Percentiles rank a stretch among this genome's conserved stretches.
phyloP scores from a whole-genome alignment of 1,140 invertebrate genomes.

The Megathymus violae region DNA sequence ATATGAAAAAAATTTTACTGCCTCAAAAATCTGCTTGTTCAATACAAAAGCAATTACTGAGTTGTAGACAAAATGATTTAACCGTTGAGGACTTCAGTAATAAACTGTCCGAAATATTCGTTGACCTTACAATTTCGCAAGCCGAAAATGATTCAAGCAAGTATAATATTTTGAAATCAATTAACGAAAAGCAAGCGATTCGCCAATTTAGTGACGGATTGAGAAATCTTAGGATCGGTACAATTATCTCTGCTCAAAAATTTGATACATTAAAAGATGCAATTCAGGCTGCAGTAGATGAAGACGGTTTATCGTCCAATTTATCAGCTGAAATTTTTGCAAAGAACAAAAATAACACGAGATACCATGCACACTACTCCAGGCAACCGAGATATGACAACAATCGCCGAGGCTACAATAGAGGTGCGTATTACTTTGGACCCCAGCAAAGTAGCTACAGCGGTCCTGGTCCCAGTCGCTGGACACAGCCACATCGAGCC shows the following conservation, averaged over 20 bases:
- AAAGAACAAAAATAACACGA: too few relatives aligned
- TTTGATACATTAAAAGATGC: slow-evolving; percentile 13
- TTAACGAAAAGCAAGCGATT: slow-evolving; percentile 27
- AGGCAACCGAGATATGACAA: too few relatives aligned
- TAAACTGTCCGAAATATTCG: too few relatives aligned
- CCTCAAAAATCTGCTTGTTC: slow-evolving; percentile 30
- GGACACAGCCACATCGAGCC: background rate
- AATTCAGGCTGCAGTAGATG: slow-evolving; percentile 4
- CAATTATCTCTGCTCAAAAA: slow-evolving; percentile 11
- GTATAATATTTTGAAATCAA: slow-evolving; percentile 11
- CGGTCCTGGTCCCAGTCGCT: background rate
- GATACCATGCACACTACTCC: too few relatives aligned
- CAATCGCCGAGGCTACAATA: too few relatives aligned
- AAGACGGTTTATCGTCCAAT: background rate
- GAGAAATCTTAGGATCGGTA: slow-evolving; percentile 12
- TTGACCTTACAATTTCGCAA: too few relatives aligned
- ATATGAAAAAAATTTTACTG: slow-evolving; percentile 18
- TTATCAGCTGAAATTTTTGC: too few relatives aligned
- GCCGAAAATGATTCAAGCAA: too few relatives aligned
- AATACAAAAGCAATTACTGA: slow-evolving; percentile 8
- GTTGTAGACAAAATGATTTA: slow-evolving; percentile 22
- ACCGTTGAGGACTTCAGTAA: slow-evolving; percentile 10
- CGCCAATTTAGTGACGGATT: slow-evolving; percentile 21
- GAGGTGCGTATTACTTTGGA: background rate
- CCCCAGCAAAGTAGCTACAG: background rate